Conservation (phyloP, 1,140 invertebrate species). For the Neodiprion fabricii region DNA sequence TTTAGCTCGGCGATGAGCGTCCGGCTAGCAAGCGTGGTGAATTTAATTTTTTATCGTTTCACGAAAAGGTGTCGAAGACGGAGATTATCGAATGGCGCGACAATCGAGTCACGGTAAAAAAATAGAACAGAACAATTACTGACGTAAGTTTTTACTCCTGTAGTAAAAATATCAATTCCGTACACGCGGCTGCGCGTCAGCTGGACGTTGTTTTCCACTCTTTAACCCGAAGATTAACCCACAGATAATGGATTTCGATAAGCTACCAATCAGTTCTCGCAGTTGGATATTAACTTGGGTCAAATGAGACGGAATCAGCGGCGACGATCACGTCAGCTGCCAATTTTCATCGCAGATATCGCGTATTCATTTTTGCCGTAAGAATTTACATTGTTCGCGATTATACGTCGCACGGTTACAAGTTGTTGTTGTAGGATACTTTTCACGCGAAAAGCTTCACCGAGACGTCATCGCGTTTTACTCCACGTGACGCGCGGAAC, state of each 20-base stretch:
- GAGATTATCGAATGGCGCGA: neutral
- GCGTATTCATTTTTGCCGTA: neutral
- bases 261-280: neutral
- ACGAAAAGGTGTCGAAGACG: neutral
- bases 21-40: too few relatives aligned
- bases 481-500: neutral
- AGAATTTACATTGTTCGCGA: neutral
- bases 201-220: neutral
- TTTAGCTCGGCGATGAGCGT: neutral
- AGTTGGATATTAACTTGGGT: neutral
- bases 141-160: conserved; percentile 15
- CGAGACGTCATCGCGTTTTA: too few relatives aligned
- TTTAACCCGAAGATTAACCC: conserved; percentile 7
- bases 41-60: too few relatives aligned
- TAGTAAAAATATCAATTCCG: conserved; percentile 9
- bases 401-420: neutral
- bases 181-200: neutral
- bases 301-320: neutral
- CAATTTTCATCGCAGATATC: neutral
- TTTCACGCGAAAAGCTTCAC: too few relatives aligned
- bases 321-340: neutral
- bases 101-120: neutral
- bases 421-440: neutral
- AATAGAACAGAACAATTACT: neutral
- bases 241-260: neutral